Percentiles rank a stretch among this genome's conserved stretches.
phyloP scores from a whole-genome alignment of 2,888 invertebrate species.

The Synergus umbraculus region DNA sequence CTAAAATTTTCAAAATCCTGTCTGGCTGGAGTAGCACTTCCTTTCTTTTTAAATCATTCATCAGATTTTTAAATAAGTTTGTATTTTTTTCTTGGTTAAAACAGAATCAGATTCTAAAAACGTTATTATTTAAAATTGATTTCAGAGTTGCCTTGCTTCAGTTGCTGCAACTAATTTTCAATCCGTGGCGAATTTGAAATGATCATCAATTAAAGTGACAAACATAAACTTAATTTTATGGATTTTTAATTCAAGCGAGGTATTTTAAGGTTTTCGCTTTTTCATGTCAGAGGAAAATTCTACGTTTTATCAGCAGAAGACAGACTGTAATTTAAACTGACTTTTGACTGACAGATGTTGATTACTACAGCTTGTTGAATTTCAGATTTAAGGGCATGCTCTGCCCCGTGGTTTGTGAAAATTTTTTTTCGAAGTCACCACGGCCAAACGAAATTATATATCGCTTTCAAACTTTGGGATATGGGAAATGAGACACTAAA shows the following conservation, averaged over 20 bases:
- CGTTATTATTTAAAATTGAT: too few species aligned
- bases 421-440: too few species aligned
- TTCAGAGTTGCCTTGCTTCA: too few species aligned
- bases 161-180: too few species aligned
- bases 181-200: neutral
- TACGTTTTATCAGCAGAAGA: neutral
- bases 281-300: neutral
- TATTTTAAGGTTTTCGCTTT: neutral
- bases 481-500: too few species aligned
- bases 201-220: neutral
- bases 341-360: constrained; percentile 3
- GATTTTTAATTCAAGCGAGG: neutral
- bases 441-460: too few species aligned
- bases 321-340: constrained; percentile 4
- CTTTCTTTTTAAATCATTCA: neutral
- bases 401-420: too few species aligned
- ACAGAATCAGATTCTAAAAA: too few species aligned
- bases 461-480: too few species aligned
- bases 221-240: neutral
- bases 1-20: constrained; percentile 29
- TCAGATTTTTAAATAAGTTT: neutral
- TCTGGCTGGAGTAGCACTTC: neutral
- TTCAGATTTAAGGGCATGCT: too few species aligned
- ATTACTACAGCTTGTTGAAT: constrained; percentile 41
- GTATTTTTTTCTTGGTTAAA: neutral